These are phyloP conservation scores for Uromys caudimaculatus DNA, from an alignment of 2,797 vertebrate genomes.

Conservation along the genomic window DNA sequence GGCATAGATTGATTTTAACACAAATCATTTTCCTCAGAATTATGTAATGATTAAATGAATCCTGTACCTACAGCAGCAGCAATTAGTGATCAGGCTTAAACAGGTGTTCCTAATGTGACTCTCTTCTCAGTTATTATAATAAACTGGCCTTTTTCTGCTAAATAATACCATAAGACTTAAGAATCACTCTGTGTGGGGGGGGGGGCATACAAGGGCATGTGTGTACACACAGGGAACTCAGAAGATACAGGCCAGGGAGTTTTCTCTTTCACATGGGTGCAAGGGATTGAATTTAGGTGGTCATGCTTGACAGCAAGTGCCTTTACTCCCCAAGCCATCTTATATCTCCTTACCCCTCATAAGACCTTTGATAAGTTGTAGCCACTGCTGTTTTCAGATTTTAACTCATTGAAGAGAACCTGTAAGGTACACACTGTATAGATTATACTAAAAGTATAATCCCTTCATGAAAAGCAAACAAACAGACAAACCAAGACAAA, in stretches of 20 bases:
- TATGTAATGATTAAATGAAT: not conserved
- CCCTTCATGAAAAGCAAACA: conserved; percentile 26
- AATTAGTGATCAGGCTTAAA: not conserved
- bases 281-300: not conserved
- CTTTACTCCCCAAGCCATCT: not conserved
- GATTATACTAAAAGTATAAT: conserved; percentile 2
- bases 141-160: conserved; percentile 20
- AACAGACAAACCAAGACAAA: not conserved
- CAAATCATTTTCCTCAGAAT: not conserved
- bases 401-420: not conserved
- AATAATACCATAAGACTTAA: not conserved
- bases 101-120: not conserved
- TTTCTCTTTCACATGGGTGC: not conserved
- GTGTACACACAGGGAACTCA: not conserved
- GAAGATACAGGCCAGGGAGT: not conserved
- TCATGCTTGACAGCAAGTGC: not conserved
- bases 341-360: not conserved
- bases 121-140: conserved; percentile 25
- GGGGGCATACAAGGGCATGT: too few species aligned
- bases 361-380: not conserved
- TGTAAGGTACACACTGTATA: not conserved
- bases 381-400: not conserved
- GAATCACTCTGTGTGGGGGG: not conserved
- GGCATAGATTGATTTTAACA: not conserved
- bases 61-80: not conserved